A percentile compares a stretch with the other conserved stretches of the same genome.
These are phyloP conservation scores for Halcyon senegalensis DNA, from an alignment of 2,113 vertebrate genomes.

Conservation along the genomic window DNA sequence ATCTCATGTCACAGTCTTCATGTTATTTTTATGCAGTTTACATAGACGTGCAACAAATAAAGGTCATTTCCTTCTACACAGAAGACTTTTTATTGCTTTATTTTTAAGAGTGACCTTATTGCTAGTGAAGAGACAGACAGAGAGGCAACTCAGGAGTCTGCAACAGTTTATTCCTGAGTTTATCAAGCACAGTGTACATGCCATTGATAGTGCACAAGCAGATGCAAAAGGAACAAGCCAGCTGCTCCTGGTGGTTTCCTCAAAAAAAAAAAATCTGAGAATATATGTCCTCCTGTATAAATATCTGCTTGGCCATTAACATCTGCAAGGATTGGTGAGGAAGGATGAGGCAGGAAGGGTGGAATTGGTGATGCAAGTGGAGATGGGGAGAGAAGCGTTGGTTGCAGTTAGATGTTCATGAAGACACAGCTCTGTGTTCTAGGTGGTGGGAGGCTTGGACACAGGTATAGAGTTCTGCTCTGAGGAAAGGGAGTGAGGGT, in stretches of 20 bases:
- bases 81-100: not conserved
- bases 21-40: slow-evolving; percentile 6
- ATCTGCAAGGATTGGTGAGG: not conserved
- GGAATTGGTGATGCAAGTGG: not conserved
- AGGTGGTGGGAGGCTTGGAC: not conserved
- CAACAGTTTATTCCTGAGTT: not conserved
- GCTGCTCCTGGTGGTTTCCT: not conserved
- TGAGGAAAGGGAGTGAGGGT: not conserved
- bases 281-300: not conserved
- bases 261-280: not conserved
- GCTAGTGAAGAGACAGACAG: not conserved
- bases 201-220: not conserved
- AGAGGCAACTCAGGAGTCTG: not conserved
- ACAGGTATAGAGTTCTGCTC: not conserved
- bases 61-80: slow-evolving; percentile 20
- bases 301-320: not conserved
- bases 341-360: not conserved
- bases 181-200: accelerated
- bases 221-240: not conserved
- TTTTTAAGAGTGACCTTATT: not conserved
- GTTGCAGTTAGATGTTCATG: not conserved
- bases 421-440: not conserved
- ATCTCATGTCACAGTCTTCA: not conserved
- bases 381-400: not conserved
- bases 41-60: slow-evolving; percentile 5